Evolutionary conservation across 2,113 vertebrate genomes (phyloP), one percentile per base, ranked within the genome.

Genomic region (Grammomys surdaster): DNA sequence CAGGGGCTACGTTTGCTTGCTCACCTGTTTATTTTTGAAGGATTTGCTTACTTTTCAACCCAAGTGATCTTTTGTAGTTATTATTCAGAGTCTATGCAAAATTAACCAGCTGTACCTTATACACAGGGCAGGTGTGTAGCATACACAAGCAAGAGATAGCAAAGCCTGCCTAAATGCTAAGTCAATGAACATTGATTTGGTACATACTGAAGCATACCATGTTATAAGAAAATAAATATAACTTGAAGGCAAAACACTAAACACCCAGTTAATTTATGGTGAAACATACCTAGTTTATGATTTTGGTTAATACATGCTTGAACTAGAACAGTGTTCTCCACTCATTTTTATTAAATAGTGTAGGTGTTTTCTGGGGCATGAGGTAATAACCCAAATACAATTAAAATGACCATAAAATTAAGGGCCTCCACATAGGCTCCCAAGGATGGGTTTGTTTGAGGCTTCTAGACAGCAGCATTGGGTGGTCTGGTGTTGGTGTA

Each of bases 361-460:
- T 95, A 95, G 60, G 58, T 92, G 97, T 98, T 98, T 97, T 17
- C 96, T 97, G 75, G 87, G 93, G 80, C 73, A 95, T 40, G 80
- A 98, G 96, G 97, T 98, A 95, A 98, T 97, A 98, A 98, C 97
- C 97, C 96, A 98, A 98, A 98, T 97, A 96, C 94, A 98, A 97
- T 98, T 98, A 98, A 98, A 98, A 91, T 95, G 54, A 88, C 98
- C 88, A 19, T 97, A 97, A 88, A 97, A 97, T 97, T 97, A 97
- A 97, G 94, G 96, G 22, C 95, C 86, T 93, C 89, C 95, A 67
- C 86, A 56, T 85, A 97, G 89, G 87, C 82, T 95, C 95, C 97
- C 94, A 97, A 98, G 97, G 96, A 97, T 95, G 93, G 93, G 92
- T 63, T 97, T 98, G 95, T 98, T 96, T 97, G 97, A 97, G 90